Evolutionary conservation across 1,140 invertebrate genomes (phyloP), one percentile per base, ranked within the genome.

Genomic region (Brachionus rubens): DNA sequence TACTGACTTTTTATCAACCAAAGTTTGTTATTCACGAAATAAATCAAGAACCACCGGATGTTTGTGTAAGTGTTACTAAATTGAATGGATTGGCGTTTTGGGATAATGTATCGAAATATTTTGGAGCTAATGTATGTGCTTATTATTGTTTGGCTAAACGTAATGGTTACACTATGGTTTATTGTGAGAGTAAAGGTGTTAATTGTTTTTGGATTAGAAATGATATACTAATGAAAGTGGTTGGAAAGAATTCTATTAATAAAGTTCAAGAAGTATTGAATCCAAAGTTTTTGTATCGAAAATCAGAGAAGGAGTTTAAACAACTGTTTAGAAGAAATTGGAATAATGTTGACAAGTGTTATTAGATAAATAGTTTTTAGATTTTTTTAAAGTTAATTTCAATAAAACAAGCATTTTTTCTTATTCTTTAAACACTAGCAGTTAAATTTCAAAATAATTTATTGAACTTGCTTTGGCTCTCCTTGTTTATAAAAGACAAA

Each of bases 161-260:
- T 1, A 48, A 48, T 21, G 12, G 28, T 1, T 72, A 72, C 28
- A 33, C 68, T 7, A 72, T 72, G 68, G 21, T 72, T 21, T 72
- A 72, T 40, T 72, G 68, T 72, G 68, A 72, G 28, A 72, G 43
- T 72, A 30, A 48, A 16, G 68, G 68, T 24, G 16, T 48, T 9
- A 72, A 72, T 48, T 72, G 68, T 10, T 72, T 72, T 41, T 72
- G 68, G 68, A 72, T 72, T 48, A 1, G 24, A 48, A 48, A 72
- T 54, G 21, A 72, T 40, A 19, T 50, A 2, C 40, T 72, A 26
- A 9, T 9, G 14, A 16, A 48, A 21, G 21, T 26, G 33, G 36
- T 30, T 16, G 24, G 24, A 14, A 65, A 65, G 14, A 14, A 12
- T 24, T 19, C n/a, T 2, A 26, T 43, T 24, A 19, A 65, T 12